Percentiles rank a stretch among this genome's conserved stretches.
phyloP scores from a whole-genome alignment of 2,888 invertebrate genomes.

The Druceiella hillmani region DNA sequence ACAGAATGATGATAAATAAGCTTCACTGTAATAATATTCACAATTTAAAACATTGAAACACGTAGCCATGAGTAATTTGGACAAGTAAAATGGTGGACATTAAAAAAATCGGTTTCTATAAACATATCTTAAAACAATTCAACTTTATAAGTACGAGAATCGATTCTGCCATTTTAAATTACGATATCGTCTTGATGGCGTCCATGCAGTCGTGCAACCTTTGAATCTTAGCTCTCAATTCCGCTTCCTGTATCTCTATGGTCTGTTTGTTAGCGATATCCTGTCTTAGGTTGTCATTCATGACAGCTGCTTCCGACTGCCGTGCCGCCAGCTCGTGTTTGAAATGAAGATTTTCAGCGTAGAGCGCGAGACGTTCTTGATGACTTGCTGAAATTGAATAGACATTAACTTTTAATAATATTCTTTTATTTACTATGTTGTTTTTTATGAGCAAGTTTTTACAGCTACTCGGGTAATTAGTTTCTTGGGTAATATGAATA shows the following conservation, averaged over 20 bases:
- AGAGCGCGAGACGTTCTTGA: not conserved
- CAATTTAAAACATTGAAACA: too few relatives aligned
- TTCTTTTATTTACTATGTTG: not conserved
- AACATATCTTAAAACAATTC: too few relatives aligned
- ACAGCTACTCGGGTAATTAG: too few relatives aligned
- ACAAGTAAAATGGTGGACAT: too few relatives aligned
- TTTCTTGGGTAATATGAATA: too few relatives aligned
- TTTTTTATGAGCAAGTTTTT: too few relatives aligned
- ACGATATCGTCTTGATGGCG: not conserved
- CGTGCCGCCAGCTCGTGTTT: not conserved
- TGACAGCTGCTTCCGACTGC: not conserved
- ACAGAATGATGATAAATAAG: too few relatives aligned
- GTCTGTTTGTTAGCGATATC: not conserved
- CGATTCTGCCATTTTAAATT: too few relatives aligned
- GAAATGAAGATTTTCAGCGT: not conserved
- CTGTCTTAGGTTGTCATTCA: not conserved
- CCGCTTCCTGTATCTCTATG: not conserved
- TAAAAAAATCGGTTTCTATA: too few relatives aligned
- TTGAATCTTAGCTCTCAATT: not conserved
- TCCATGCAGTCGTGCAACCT: not conserved
- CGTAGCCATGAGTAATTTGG: too few relatives aligned
- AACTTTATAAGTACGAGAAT: too few relatives aligned
- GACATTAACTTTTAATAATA: not conserved
- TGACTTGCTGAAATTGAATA: constrained; percentile 1
- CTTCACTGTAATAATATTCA: too few relatives aligned